Evolutionary conservation across 2,888 invertebrate species (phyloP), one percentile per base, ranked within the genome.

Genomic region (Hirudinaria manillensis): DNA sequence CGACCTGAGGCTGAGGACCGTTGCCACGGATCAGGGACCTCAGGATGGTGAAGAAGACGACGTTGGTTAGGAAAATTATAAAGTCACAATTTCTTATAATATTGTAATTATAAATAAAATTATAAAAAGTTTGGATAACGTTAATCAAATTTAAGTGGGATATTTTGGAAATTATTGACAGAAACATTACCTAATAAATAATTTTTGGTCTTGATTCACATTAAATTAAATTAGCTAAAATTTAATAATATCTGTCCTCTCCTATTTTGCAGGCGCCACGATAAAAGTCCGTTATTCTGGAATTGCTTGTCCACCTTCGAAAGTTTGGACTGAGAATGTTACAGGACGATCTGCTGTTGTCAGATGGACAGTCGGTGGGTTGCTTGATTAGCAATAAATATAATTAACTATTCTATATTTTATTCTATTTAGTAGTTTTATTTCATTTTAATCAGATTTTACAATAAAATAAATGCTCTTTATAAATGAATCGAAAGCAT

Each of bases 261-360:
- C n/a, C 3, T 1, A 6, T 1, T 21, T 61, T 27, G 29, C 84
- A 1, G 85, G 85, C 4, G 82, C 83, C 61, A 83, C 82, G 75
- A 79, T 85, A 77, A 79, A 80, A 4, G 81, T 85, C 34, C 82
- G 82, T 77, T 85, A 83, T 79, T 83, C 84, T 4, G 84, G 84
- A 2, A 80, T 86, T 16, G 84, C 85, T 45, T 80, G 80, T 73
- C 80, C 83, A 4, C 85, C 85, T 19, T 77, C 80, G 19, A 82
- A 83, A 76, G 83, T 86, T 36, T 83, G 84, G 84, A 82, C 82
- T 79, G 85, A 85, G 76, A 79, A 83, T 68, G 83, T 84, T 66
- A 83, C 84, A n/a, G 85, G 85, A n/a, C 84, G 84, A 78, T 84
- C 85, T 0, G 85, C 85, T 4, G 81, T 85, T n/a, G 81, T 85